Evolutionary conservation across 2,888 invertebrate species (phyloP).

Genomic region (Macrophya alboannulata): DNA sequence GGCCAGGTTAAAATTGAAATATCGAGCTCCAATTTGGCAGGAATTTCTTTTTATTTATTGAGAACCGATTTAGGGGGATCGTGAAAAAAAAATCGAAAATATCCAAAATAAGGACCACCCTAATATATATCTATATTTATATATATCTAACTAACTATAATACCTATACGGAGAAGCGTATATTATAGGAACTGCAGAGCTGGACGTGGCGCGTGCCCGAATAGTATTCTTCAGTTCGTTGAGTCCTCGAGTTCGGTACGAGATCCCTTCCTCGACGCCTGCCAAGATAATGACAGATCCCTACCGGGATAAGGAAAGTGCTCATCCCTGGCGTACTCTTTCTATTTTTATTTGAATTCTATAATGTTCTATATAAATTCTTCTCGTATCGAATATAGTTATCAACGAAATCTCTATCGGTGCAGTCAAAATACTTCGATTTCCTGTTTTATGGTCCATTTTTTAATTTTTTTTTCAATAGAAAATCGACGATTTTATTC

Average conservation of each 20-base stretch:
- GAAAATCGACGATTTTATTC: no score
- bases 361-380: no score
- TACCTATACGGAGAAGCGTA: constrained; percentile 13
- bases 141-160: not conserved
- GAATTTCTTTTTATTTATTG: no score
- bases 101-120: no score
- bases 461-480: no score
- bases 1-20: no score
- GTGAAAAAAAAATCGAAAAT: no score
- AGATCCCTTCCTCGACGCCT: constrained; percentile 20
- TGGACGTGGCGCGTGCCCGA: constrained; percentile 64
- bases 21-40: no score
- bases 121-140: not conserved
- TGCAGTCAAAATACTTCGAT: not conserved
- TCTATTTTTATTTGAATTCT: no score
- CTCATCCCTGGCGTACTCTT: not conserved
- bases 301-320: not conserved
- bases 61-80: no score
- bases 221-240: not conserved
- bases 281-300: constrained; percentile 43
- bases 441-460: no score
- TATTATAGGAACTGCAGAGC: constrained; percentile 65
- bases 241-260: not conserved
- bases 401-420: not conserved
- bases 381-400: no score